Base-by-base conservation (phyloP, 53 echinoderm and acorn worm species). In the Temnopleurus reevesii region DNA sequence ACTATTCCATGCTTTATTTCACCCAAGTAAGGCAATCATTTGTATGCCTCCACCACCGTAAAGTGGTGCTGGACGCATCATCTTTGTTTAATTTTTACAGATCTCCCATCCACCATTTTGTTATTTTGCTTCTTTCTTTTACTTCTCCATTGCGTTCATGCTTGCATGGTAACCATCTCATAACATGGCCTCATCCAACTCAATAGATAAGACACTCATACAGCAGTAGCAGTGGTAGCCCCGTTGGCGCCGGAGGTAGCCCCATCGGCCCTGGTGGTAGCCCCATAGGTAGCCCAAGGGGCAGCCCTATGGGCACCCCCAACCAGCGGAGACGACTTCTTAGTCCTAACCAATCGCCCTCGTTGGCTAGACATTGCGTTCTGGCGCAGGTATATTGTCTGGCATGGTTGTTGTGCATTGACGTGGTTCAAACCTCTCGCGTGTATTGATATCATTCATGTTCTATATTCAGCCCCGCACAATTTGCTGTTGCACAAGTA, bases 341-440 rank as follows among this genome's bases (percentile, higher is more conserved):
- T 28, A 87, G 88, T 47, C 88, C 88, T 34, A 47, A 44, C 65
- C 88, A 87, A 27, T 87, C 88, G 12, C 88, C 88, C 4, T 66
- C 88, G 5, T 46, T 71, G 71, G 88, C 88, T 51, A 87, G 71
- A 53, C 88, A 65, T 30, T 66, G 85, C 27, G 24, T 85, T 25
- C 59, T 85, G 58, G 61, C 85, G 23, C 85, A 85, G 85, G 85
- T 60, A 59, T 83, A 71, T 38, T 27, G 15, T 71, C 71, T 71
- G 23, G 71, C 41, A 49, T 51, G 71, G 36, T 71, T 80, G 51
- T 80, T 5, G 19, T 38, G 41, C 8, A 6, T 12, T 43, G 71
- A 38, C 23, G 71, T 36, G 19, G 34, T 34, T 8, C 49, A 12
- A 9, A 9, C 53, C 53, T 53, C 53, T 53, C 53, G 9, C n/a